Evolutionary conservation across 2,113 vertebrate species (phyloP).

Genomic region (Barnardius zonarius): DNA sequence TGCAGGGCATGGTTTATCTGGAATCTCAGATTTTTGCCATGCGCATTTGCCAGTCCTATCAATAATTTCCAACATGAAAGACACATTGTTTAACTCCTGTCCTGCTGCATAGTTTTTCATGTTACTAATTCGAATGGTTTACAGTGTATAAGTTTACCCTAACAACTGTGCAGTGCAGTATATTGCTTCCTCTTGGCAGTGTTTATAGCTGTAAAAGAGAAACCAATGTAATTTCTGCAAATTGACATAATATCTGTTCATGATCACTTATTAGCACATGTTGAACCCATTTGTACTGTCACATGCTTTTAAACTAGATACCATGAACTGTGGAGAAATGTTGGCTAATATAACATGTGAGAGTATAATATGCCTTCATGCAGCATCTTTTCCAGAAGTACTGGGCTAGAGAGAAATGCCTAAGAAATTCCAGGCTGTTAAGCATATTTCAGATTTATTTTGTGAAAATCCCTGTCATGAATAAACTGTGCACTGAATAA

Average conservation of each 20-base stretch:
- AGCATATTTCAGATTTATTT: constrained; percentile 30
- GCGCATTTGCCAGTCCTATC: neutral
- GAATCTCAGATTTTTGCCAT: constrained; percentile 48
- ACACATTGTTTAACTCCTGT: constrained; percentile 27
- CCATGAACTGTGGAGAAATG: neutral
- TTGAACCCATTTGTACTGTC: neutral
- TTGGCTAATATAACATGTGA: neutral
- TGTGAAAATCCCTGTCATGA: constrained; percentile 15
- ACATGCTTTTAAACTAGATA: constrained; percentile 9
- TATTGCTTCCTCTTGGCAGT: constrained; percentile 17
- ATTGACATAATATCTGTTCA: constrained; percentile 4
- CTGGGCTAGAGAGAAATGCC: neutral
- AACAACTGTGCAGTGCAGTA: neutral
- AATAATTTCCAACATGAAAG: constrained; percentile 58
- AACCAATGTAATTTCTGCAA: constrained; percentile 6
- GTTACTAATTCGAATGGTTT: constrained; percentile 42
- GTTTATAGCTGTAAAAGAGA: neutral
- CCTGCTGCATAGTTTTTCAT: neutral
- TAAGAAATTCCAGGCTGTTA: constrained; percentile 6
- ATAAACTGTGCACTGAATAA: neutral
- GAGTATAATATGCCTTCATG: neutral
- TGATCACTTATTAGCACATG: constrained; percentile 5
- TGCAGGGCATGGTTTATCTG: constrained; percentile 5
- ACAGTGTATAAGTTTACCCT: neutral
- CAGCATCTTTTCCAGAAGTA: neutral